Base-by-base conservation (phyloP, 92 coral and sea anemone species). In the Pocillopora meandrina region DNA sequence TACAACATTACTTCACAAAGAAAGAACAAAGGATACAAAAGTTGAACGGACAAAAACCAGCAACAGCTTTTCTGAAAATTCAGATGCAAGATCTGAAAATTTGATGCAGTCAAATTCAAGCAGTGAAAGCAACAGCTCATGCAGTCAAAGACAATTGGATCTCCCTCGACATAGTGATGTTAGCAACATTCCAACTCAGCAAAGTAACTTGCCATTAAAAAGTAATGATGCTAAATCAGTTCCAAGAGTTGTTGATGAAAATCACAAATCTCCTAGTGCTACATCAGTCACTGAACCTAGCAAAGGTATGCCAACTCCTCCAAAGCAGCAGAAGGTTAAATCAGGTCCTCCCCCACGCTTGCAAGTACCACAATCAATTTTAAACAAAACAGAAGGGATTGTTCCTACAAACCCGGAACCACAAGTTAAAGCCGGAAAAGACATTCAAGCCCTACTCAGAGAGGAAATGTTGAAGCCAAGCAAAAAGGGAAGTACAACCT, bases 321-420 rank as follows among this genome's bases (percentile, higher is more conserved):
- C 97, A 20, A 93, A 91, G 81, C 60, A 91, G 17, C 89, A 90
- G n/a, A 93, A 89, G 81, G 90, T 92, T 4, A 94, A 90, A 47
- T 88, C 98, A 65, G 91, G 90, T 33, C 98, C 98, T 2, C 98
- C 98, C 2, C 98, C 98, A 68, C 93, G 88, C 12, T 83, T 94
- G 72, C 87, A 92, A 78, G 93, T 94, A 47, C 98, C 98, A 3
- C 89, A 90, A 52, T 92, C 98, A 20, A 94, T 94, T 71, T 89
- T 94, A 75, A 94, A 94, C 82, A 89, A 89, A 61, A 76, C 93
- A 17, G 98, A 94, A 82, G 93, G 94, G n/a, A 91, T 91, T 81
- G 75, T 91, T 81, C 97, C 94, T 56, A 91, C 86, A 64, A 79
- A 86, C 76, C 85, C 93, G 56, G 90, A 87, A 72, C 80, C 84